phyloP scores from a whole-genome alignment of 2,797 vertebrate genomes.

The Periophthalmus magnuspinnatus region DNA sequence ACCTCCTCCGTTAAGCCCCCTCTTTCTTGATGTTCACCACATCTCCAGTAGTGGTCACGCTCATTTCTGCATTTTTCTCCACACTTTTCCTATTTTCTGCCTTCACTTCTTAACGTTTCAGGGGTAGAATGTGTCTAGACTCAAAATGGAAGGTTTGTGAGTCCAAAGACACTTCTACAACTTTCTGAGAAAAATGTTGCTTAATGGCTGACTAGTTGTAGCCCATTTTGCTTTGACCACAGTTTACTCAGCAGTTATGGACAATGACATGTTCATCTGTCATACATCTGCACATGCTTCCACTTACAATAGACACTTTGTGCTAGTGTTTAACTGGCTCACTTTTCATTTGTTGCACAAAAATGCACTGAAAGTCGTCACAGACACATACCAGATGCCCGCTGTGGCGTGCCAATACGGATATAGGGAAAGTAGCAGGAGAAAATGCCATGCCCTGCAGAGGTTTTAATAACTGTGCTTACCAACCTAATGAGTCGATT shows the following conservation, averaged over 20 bases:
- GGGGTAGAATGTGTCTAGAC: constrained; percentile 59
- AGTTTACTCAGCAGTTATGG: constrained; percentile 40
- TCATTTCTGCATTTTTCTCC: constrained; percentile 46
- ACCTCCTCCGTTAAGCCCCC: constrained; percentile 15
- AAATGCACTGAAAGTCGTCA: constrained; percentile 67
- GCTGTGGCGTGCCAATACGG: constrained; percentile 38
- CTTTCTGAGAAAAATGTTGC: constrained; percentile 16
- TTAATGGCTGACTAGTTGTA: constrained; percentile 13
- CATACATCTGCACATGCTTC: constrained; percentile 29
- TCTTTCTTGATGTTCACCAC: constrained; percentile 61
- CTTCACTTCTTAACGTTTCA: constrained; percentile 14
- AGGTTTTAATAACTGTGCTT: constrained; percentile 8
- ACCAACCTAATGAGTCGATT: constrained; percentile 13
- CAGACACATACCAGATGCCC: constrained; percentile 68
- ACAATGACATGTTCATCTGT: constrained; percentile 34
- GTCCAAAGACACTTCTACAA: background rate
- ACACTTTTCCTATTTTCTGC: background rate
- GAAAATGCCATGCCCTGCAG: constrained; percentile 49
- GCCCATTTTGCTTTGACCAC: constrained; percentile 29
- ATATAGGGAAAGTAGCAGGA: constrained; percentile 32
- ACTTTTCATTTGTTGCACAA: constrained; percentile 43
- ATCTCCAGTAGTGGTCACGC: constrained; percentile 62
- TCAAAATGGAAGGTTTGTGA: constrained; percentile 47
- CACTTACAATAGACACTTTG: constrained; percentile 43
- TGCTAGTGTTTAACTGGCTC: constrained; percentile 42